A percentile compares a stretch with the other conserved stretches of the same genome.
These are phyloP conservation scores for Delphinus delphis DNA, from an alignment of 2,113 vertebrate genomes.

Conservation along the genomic window DNA sequence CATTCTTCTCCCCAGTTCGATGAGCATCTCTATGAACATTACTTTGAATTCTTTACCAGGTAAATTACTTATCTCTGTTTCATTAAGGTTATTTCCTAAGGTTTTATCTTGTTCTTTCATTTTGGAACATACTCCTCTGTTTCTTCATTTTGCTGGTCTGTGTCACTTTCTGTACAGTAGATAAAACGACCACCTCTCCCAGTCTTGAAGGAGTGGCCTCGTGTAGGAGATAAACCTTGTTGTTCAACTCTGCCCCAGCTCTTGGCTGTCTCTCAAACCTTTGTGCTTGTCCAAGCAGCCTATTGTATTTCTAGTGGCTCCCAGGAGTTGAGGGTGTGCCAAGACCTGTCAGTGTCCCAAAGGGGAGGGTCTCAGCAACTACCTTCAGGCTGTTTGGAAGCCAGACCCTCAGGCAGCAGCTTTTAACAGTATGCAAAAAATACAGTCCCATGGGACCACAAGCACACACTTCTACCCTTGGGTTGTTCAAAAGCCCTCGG, in stretches of 20 bases:
- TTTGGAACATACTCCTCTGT: not conserved
- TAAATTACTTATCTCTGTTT: too few species aligned
- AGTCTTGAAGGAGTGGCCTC: not conserved
- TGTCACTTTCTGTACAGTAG: rapidly evolving
- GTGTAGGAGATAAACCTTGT: not conserved
- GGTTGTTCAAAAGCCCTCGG: not conserved
- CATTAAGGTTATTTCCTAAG: not conserved
- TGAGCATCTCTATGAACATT: not conserved
- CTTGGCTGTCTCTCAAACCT: not conserved
- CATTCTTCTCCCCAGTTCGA: not conserved
- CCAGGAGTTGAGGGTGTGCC: not conserved
- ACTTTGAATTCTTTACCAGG: not conserved
- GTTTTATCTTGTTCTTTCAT: not conserved
- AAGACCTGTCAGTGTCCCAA: not conserved
- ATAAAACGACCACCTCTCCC: not conserved
- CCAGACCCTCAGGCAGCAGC: not conserved
- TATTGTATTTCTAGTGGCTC: not conserved
- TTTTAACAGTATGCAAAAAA: not conserved
- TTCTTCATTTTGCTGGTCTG: not conserved
- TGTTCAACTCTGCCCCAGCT: rapidly evolving
- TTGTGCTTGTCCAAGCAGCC: not conserved
- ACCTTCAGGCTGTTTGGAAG: not conserved
- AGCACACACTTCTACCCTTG: not conserved
- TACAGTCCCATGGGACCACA: not conserved
- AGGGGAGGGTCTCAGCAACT: not conserved